Evolutionary conservation across 2,888 invertebrate genomes (phyloP), one percentile per base, ranked within the genome.

Genomic region (Diplazon laetatorius): DNA sequence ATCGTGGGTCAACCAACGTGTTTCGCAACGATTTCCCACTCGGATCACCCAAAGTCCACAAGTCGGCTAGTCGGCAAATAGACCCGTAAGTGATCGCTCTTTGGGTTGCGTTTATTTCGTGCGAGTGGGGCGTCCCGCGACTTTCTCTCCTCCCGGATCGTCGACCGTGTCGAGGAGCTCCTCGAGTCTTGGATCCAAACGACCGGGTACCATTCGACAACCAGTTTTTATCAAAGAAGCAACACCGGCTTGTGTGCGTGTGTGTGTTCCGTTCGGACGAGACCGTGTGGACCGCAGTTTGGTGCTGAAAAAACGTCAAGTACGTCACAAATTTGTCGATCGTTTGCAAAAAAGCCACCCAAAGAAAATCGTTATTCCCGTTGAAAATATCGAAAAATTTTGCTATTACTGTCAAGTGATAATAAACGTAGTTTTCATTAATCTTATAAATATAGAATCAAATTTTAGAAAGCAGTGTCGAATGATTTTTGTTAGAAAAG

Each of bases 181-280:
- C 42, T 37, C 18, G n/a, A 69, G 68, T 50, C 50, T 62, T 50
- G 55, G 50, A 59, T 25, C 50, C 75, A 66, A 68, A 55, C 57
- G 50, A 59, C 59, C n/a, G 60, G 52, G 69, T 82, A 85, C 85
- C 88, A 89, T 87, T 90, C 89, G 82, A 83, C 87, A 82, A 80
- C 81, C 85, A 85, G 89, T 90, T 90, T 90, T 90, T 89, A 89
- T 87, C 86, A 88, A 89, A 85, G 86, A 82, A 87, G 80, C 86
- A 87, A 81, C 84, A 80, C 59, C 73, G 69, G 57, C 60, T 52
- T 69, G 60, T 72, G 79, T 79, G 39, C 72, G 60, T 72, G 80
- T 80, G 37, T 57, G 60, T 57, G 52, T 79, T 37, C 65, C 65
- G 55, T 66, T 72, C 39, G 16, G 39, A 71, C 46, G 22, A 57